phyloP scores from a whole-genome alignment of 2,888 invertebrate species.

The Harpalus rufipes region DNA sequence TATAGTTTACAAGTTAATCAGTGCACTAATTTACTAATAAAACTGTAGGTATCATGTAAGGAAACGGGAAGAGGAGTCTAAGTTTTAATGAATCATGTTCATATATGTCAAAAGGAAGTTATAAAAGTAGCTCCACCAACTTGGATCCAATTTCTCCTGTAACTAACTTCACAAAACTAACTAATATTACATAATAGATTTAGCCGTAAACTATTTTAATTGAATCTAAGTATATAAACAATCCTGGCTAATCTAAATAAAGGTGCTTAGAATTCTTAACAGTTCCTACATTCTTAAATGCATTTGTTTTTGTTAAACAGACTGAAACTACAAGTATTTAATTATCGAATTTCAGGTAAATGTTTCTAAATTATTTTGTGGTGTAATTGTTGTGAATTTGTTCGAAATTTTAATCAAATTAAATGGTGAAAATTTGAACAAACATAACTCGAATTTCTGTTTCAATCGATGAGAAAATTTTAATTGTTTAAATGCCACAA shows the following conservation, averaged over 20 bases:
- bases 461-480: background rate
- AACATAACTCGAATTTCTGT: background rate
- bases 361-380: conserved; percentile 10
- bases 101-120: conserved; percentile 17
- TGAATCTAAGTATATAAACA: conserved; percentile 35
- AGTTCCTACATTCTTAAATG: conserved; percentile 12
- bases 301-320: conserved; percentile 40
- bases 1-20: conserved; percentile 10
- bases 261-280: conserved; percentile 24
- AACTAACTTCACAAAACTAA: conserved; percentile 11
- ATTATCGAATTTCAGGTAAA: conserved; percentile 25
- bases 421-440: conserved; percentile 8
- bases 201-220: conserved; percentile 43
- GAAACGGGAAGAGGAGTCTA: background rate
- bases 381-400: background rate
- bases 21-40: background rate
- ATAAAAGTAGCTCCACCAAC: conserved; percentile 10
- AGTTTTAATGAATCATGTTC: conserved; percentile 17
- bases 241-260: conserved; percentile 9
- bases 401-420: background rate
- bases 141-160: conserved; percentile 22
- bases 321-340: conserved; percentile 12
- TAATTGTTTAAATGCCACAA: background rate
- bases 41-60: background rate
- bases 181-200: conserved; percentile 42